phyloP scores from a whole-genome alignment of 2,888 invertebrate species.

The Chorisops tibialis region DNA sequence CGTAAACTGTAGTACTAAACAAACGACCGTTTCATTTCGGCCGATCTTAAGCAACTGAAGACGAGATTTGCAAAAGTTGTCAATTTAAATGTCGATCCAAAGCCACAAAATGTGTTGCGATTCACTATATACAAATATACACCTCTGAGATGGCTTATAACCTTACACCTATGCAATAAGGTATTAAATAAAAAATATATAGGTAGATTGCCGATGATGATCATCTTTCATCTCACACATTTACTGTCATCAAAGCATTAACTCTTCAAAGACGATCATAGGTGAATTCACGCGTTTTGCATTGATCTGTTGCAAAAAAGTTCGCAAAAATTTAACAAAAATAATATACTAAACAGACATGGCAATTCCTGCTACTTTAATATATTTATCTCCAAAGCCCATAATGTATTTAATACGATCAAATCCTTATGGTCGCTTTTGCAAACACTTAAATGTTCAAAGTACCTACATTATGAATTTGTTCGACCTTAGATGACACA shows the following conservation, averaged over 20 bases:
- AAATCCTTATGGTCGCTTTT: no score
- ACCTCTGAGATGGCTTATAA: slow-evolving; percentile 10
- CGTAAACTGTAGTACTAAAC: slow-evolving; percentile 1
- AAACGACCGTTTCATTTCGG: slow-evolving; percentile 50
- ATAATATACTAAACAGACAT: no score
- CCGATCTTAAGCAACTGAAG: slow-evolving; percentile 53
- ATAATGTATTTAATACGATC: no score
- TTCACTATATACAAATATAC: background rate
- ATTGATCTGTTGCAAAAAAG: slow-evolving; percentile 16
- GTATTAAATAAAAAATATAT: background rate
- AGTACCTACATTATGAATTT: no score
- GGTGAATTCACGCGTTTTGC: slow-evolving; percentile 6
- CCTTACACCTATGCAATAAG: slow-evolving; percentile 12
- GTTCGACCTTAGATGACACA: no score
- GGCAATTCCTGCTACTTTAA: no score
- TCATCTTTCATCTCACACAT: no score
- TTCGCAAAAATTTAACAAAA: no score
- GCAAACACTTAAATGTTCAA: no score
- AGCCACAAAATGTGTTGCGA: slow-evolving; percentile 11
- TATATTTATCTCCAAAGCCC: no score
- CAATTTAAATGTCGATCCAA: slow-evolving; percentile 46
- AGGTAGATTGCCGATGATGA: no score
- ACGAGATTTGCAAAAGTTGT: slow-evolving; percentile 49
- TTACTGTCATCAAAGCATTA: no score
- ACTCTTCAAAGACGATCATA: background rate